Conservation (phyloP, 2,797 vertebrate species). For the Anas capensis region DNA sequence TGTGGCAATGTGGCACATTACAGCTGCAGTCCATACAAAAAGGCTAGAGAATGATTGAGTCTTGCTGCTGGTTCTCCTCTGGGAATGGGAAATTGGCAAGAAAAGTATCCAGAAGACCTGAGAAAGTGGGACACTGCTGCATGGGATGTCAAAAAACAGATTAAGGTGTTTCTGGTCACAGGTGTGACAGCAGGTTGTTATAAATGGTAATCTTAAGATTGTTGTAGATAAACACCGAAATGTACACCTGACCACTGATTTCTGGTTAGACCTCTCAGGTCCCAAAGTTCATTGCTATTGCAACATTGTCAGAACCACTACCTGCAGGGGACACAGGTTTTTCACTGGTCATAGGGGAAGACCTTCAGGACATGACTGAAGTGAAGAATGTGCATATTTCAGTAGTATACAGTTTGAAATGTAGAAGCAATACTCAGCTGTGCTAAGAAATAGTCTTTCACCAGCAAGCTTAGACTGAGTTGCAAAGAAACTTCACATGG, state of each 20-base stretch:
- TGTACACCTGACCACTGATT: neutral
- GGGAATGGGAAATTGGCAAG: neutral
- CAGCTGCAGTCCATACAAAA: neutral
- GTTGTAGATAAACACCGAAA: fast-evolving
- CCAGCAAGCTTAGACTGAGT: neutral
- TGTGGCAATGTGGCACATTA: neutral
- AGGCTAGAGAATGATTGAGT: neutral
- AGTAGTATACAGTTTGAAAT: neutral
- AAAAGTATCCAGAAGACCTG: neutral
- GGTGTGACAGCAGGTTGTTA: neutral
- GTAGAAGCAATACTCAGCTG: neutral
- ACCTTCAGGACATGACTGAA: neutral
- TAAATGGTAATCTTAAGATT: neutral
- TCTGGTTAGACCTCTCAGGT: neutral
- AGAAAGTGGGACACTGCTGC: neutral
- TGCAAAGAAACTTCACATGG: neutral
- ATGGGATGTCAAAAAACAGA: neutral
- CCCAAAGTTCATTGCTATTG: neutral
- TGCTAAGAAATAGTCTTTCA: neutral
- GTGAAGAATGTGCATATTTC: fast-evolving
- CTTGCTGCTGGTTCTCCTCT: neutral
- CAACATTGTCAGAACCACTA: neutral
- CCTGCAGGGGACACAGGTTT: neutral
- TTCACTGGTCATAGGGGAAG: neutral
- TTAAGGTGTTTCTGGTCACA: neutral